Conservation (phyloP, 2,888 invertebrate genomes). For the Coelogynopora nodosa region DNA sequence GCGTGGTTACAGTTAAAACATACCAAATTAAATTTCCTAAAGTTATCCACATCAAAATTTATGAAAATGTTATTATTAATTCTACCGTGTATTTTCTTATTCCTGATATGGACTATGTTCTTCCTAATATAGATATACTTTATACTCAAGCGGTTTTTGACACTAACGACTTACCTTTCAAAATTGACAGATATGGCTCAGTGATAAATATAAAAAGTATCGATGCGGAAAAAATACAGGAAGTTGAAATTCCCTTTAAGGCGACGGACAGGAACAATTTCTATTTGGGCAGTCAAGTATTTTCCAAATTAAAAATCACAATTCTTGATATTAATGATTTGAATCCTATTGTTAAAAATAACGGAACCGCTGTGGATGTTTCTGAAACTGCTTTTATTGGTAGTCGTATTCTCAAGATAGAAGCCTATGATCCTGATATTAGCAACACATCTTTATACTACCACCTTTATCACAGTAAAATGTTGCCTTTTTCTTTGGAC, state of each 20-base stretch:
- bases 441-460: constrained; percentile 35
- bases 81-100: constrained; percentile 8
- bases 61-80: constrained; percentile 36
- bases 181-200: neutral
- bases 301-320: constrained; percentile 21
- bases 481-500: constrained; percentile 38
- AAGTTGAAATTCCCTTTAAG: neutral
- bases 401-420: constrained; percentile 26
- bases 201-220: neutral
- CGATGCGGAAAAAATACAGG: constrained; percentile 6
- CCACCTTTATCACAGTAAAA: constrained; percentile 25
- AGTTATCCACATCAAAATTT: neutral
- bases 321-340: constrained; percentile 40
- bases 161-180: neutral
- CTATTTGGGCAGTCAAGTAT: neutral
- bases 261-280: neutral
- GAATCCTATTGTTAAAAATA: constrained; percentile 39
- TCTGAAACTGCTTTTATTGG: constrained; percentile 32
- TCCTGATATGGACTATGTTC: neutral
- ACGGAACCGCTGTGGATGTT: constrained; percentile 16
- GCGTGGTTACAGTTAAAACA: neutral
- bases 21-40: neutral
- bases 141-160: neutral
- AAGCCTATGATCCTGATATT: constrained; percentile 45
- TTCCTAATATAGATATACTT: neutral